Conservation (phyloP, 2,113 vertebrate species). For the Neotoma lepida region DNA sequence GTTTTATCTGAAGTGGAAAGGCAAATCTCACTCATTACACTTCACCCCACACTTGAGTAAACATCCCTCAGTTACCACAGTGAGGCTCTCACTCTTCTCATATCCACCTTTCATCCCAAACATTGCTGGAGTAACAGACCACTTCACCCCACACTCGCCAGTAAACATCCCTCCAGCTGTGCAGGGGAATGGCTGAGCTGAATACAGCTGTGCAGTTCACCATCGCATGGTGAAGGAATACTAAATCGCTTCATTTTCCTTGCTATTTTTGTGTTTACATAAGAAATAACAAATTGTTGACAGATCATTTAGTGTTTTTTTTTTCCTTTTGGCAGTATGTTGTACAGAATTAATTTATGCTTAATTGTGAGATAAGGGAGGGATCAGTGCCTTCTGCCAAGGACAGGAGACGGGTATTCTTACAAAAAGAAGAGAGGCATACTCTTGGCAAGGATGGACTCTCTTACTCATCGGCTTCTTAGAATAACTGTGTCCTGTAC, state of each 20-base stretch:
- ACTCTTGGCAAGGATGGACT: background rate
- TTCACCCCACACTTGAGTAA: background rate
- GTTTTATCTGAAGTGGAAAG: background rate
- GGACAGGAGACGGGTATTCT: background rate
- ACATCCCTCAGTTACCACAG: background rate
- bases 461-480: background rate
- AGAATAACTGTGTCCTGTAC: background rate
- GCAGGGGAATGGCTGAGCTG: background rate
- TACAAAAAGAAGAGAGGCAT: background rate
- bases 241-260: background rate
- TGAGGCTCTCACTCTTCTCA: background rate
- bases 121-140: background rate
- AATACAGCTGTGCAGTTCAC: background rate
- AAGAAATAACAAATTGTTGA: background rate
- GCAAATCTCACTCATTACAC: background rate
- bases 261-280: background rate
- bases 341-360: background rate
- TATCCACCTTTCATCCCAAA: background rate
- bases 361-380: slow-evolving; percentile 3
- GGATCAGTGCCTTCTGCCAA: background rate
- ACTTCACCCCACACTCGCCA: too few species aligned
- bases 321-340: background rate
- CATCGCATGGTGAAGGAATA: background rate
- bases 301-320: background rate
- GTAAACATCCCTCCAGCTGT: background rate